These are phyloP conservation scores for Pantherophis alleghaniensis DNA, from an alignment of 2,797 vertebrate genomes.

Conservation along the genomic window DNA sequence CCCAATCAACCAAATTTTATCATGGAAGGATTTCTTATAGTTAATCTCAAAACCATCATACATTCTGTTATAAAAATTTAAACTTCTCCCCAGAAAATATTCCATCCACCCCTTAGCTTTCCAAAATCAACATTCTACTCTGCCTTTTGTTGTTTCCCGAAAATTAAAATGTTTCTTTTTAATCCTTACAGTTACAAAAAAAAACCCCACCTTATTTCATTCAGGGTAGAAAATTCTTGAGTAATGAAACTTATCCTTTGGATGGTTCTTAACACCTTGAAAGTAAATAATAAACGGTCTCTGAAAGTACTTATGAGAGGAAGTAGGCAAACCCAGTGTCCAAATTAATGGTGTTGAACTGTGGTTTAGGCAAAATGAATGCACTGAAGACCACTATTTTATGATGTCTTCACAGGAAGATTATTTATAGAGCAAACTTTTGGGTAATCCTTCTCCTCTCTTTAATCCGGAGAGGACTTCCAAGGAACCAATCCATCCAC, in stretches of 20 bases:
- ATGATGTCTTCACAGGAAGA: background rate
- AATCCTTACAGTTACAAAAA: background rate
- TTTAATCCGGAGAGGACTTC: background rate
- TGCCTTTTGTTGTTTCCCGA: background rate
- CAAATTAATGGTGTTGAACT: background rate
- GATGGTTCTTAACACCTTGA: background rate
- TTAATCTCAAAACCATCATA: no score
- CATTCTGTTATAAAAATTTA: no score
- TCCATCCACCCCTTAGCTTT: background rate
- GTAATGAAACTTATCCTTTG: background rate
- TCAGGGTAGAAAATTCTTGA: background rate
- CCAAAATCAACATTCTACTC: background rate
- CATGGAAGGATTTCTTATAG: no score
- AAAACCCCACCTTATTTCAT: background rate
- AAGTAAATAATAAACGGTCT: background rate
- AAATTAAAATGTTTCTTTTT: background rate
- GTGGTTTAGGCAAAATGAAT: background rate
- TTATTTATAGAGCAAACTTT: background rate
- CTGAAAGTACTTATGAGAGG: background rate
- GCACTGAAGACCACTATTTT: background rate
- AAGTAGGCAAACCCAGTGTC: background rate
- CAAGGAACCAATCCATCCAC: background rate
- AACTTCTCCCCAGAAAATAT: background rate
- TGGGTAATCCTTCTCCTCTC: background rate
- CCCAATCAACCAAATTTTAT: no score